Percentiles rank a stretch among this genome's conserved stretches.
Evolutionary conservation across 2,888 invertebrate species (phyloP).

Genomic region (Dasypolia templi): DNA sequence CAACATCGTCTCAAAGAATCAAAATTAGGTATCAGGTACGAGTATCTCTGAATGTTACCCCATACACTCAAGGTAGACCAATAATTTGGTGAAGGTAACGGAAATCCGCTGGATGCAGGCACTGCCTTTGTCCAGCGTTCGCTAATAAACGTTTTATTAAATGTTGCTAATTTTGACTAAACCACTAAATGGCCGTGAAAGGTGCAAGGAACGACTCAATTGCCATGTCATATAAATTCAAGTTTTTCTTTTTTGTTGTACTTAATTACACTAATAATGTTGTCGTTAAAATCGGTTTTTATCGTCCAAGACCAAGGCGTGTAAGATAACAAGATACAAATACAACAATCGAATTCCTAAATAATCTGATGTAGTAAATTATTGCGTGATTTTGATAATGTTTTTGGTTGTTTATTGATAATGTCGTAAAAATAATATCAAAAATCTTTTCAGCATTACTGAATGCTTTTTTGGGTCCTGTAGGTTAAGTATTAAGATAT

Average conservation of each 20-base stretch:
- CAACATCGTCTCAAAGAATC: not conserved
- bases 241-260: not conserved
- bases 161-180: not conserved
- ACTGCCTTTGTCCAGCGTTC: not conserved
- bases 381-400: slow-evolving; percentile 53
- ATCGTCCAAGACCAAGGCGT: slow-evolving; percentile 30
- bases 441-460: not conserved
- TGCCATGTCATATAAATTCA: no score
- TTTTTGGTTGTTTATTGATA: slow-evolving; percentile 12
- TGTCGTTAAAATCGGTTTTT: slow-evolving; percentile 35
- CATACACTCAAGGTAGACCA: not conserved
- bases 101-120: not conserved
- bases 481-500: not conserved
- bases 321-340: slow-evolving; percentile 54
- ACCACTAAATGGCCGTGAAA: not conserved
- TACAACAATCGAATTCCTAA: slow-evolving; percentile 52
- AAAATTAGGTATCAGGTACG: not conserved
- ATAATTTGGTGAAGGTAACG: not conserved
- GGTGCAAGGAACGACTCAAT: no score
- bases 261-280: not conserved
- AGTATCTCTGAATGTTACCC: not conserved
- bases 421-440: not conserved
- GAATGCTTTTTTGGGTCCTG: not conserved
- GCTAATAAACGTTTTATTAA: not conserved
- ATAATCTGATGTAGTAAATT: slow-evolving; percentile 47